Evolutionary conservation across 2,797 vertebrate genomes (phyloP).

Genomic region (Kryptopterus vitreolus): DNA sequence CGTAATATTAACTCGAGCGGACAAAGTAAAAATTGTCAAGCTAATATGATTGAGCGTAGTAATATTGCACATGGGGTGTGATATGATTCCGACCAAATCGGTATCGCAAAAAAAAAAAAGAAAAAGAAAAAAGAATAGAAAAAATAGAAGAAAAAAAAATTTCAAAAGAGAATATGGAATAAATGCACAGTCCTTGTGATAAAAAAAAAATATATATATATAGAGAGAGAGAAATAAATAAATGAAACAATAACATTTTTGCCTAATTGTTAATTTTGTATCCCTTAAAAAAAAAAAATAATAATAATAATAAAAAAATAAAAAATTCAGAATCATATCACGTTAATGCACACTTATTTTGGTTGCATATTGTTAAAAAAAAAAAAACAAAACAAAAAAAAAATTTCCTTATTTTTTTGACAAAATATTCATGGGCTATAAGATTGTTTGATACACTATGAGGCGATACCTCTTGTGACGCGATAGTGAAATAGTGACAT

Average conservation of each 20-base stretch:
- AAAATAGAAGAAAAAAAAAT: too few species aligned
- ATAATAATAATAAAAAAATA: too few species aligned
- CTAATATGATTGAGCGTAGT: slow-evolving; percentile 70
- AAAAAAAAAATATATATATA: not conserved
- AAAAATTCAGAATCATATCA: slow-evolving; percentile 71
- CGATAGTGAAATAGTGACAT: slow-evolving; percentile 54
- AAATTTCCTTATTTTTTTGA: too few species aligned
- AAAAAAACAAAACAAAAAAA: too few species aligned
- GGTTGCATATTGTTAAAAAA: slow-evolving; percentile 83
- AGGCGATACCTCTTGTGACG: slow-evolving; percentile 68
- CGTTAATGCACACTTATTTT: slow-evolving; percentile 84
- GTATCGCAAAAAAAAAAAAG: slow-evolving; percentile 51
- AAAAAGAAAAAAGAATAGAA: too few species aligned
- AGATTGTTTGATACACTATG: slow-evolving; percentile 68
- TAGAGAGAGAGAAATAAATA: slow-evolving; percentile 28
- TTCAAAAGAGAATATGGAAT: slow-evolving; percentile 50
- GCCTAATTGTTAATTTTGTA: slow-evolving; percentile 15
- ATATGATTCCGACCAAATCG: slow-evolving; percentile 68
- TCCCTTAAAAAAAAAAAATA: slow-evolving; percentile 47
- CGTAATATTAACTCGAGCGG: slow-evolving; percentile 73
- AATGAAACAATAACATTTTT: slow-evolving; percentile 7
- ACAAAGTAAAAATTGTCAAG: slow-evolving; percentile 71
- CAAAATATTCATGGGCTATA: slow-evolving; percentile 76
- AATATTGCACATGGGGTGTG: slow-evolving; percentile 79
- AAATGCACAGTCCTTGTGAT: slow-evolving; percentile 47